Base-by-base conservation (phyloP, 1,140 invertebrate genomes). In the Heliconius nattereri region DNA sequence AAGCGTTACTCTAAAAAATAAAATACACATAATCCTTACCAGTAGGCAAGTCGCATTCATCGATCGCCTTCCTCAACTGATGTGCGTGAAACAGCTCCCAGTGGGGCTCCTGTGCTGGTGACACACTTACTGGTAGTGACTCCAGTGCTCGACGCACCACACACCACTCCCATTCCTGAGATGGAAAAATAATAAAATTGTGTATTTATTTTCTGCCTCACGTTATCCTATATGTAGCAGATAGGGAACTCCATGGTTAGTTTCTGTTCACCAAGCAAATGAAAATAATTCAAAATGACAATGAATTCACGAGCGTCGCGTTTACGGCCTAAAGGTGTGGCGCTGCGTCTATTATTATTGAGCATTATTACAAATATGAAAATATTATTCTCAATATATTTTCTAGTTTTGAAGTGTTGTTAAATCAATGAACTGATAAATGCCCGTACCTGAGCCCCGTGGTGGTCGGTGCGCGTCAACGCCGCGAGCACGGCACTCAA, bases 31-130 rank as follows among this genome's bases (percentile, higher is more conserved):
- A 71, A 19, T 19, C 8, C 5, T 52, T 57, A 82, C 81, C 83
- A 8, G 91, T 88, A 72, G 91, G 87, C 57, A 91, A 73, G 49
- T 91, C 90, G 73, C 92, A 94, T 20, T 89, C 87, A 11, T 87
- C 84, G 60, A 94, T 91, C 52, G 92, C 93, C 13, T 85, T 83
- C 1, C 90, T 80, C 52, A 94, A 84, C n/a, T 94, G 92, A 8
- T 88, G 78, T 26, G 89, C 87, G 85, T 94, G 91, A 87, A 95
- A 93, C 79, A 94, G 85, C 79, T 94, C 90, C 93, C 93, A 94
- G 76, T 85, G 86, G 2, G 93, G 93, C 84, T 95, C 92, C 1
- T 75, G 52, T 0, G 87, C 87, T 66, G 89, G 79, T 35, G 78
- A 78, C 76, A 92, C 92, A n/a, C 76, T 83, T 82, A 91, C 89